Conservation (phyloP, 2,797 vertebrate genomes). For the Alosa sapidissima region DNA sequence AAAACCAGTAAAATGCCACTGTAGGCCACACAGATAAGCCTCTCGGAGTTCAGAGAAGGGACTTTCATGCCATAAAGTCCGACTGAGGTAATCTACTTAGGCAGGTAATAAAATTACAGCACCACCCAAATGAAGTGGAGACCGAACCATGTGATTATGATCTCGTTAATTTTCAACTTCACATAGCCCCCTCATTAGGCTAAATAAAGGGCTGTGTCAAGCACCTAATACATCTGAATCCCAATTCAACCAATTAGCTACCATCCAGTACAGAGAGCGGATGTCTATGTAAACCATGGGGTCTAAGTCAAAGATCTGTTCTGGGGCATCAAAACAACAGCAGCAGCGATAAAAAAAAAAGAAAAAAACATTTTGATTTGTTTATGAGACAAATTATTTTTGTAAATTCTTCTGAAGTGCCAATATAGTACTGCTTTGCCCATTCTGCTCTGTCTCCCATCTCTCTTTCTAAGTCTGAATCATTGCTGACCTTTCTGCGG, state of each 20-base stretch:
- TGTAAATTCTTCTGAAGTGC: not conserved
- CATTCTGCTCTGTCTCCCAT: not conserved
- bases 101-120: conserved; percentile 36
- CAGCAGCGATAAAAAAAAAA: not conserved
- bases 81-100: conserved; percentile 32
- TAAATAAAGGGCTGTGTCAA: conserved; percentile 20
- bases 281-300: not conserved
- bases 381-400: not conserved
- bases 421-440: not conserved
- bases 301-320: not conserved
- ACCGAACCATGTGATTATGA: conserved; percentile 41
- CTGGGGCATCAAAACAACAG: not conserved
- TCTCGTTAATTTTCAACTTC: conserved; percentile 34
- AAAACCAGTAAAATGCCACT: not conserved
- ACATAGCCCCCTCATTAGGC: conserved; percentile 18
- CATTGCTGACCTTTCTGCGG: not conserved
- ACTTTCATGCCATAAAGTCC: conserved; percentile 5
- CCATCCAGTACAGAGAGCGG: not conserved
- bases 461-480: not conserved
- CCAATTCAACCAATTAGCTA: conserved; percentile 4
- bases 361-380: not conserved
- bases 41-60: conserved; percentile 20
- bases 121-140: conserved; percentile 34
- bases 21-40: not conserved
- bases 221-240: conserved; percentile 17